Evolutionary conservation across 2,113 vertebrate species (phyloP).

Genomic region (Psittacara wagleri): DNA sequence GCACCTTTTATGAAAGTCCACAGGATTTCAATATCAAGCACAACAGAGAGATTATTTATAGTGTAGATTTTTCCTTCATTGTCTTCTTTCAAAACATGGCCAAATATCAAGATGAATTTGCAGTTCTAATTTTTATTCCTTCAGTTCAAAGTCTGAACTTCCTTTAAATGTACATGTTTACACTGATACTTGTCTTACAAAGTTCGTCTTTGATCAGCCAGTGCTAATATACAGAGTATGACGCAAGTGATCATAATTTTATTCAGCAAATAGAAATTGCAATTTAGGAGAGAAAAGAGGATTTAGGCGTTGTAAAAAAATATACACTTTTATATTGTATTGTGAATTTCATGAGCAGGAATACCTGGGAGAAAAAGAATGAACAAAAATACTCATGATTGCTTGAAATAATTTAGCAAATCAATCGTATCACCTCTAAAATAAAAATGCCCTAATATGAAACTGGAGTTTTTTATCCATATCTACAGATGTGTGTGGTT

Average conservation of each 20-base stretch:
- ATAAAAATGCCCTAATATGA: background rate
- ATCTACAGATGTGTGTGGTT: rapidly evolving
- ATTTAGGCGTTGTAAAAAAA: background rate
- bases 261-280: background rate
- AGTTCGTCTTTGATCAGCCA: conserved; percentile 33
- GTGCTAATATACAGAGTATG: background rate
- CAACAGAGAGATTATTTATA: background rate
- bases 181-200: conserved; percentile 16
- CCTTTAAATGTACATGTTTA: background rate
- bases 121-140: background rate
- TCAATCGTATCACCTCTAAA: background rate
- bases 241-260: background rate
- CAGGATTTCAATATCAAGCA: background rate
- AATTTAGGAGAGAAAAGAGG: background rate
- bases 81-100: background rate
- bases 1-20: background rate
- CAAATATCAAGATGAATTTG: background rate
- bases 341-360: background rate
- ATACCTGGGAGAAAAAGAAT: background rate
- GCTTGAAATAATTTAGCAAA: background rate
- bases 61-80: background rate
- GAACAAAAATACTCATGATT: background rate
- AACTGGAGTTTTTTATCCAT: background rate
- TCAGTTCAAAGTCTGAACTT: conserved; percentile 28
- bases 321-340: background rate